These are phyloP conservation scores for Platypus cylindrus DNA, from an alignment of 2,888 invertebrate genomes.

Conservation along the genomic window DNA sequence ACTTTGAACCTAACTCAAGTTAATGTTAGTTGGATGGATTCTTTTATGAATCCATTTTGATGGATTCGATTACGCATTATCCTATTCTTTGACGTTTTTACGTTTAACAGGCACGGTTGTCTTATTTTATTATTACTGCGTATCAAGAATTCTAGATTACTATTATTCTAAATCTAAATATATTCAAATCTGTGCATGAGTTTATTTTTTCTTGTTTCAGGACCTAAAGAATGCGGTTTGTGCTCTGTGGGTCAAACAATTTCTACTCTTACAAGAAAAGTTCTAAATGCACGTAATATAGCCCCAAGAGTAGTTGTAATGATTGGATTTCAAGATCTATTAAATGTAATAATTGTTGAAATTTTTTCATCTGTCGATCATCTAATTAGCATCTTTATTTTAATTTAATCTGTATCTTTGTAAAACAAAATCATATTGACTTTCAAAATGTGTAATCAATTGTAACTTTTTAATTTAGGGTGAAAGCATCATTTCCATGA, in stretches of 20 bases:
- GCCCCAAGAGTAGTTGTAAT: constrained; percentile 26
- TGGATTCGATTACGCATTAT: neutral
- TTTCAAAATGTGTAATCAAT: too few species aligned
- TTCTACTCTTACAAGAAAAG: constrained; percentile 20
- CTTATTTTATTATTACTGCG: too few species aligned
- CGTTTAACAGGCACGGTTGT: too few species aligned
- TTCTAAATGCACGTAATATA: constrained; percentile 18
- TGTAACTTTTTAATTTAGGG: constrained; percentile 17
- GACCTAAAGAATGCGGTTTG: constrained; percentile 22
- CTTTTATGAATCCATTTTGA: constrained; percentile 1
- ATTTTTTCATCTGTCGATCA: constrained; percentile 1
- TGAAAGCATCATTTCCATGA: constrained; percentile 22
- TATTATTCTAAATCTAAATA: too few species aligned
- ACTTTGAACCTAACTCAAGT: too few species aligned
- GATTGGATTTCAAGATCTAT: constrained; percentile 24
- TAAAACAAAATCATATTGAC: too few species aligned
- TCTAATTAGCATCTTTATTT: constrained; percentile 1
- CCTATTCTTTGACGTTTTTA: neutral
- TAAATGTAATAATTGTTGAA: constrained; percentile 16
- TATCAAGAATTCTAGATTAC: too few species aligned
- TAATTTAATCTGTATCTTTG: neutral
- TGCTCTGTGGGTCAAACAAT: constrained; percentile 23
- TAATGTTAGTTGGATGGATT: neutral
- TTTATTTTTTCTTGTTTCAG: constrained; percentile 15
- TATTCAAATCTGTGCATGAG: too few species aligned